Evolutionary conservation across 2,888 invertebrate species (phyloP), one percentile per base, ranked within the genome.

Genomic region (Oligia fasciuncula): DNA sequence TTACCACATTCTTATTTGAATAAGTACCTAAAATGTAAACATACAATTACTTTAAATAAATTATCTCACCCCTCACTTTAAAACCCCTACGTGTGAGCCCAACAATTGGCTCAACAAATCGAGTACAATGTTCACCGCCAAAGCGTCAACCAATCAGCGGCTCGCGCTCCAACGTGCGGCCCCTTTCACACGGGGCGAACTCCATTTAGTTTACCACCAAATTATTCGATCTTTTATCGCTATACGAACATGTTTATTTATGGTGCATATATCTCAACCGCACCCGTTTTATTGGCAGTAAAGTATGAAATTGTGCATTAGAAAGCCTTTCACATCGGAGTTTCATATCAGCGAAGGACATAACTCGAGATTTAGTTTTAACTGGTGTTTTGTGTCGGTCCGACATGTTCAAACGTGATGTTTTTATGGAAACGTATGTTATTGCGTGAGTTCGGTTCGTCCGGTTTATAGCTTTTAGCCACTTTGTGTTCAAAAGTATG

Each of bases 231-330:
- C 95, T 95, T 95, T 94, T 94, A 93, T 93, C 91, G 91, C 92
- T 93, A 92, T 93, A 94, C 94, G 94, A 94, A 95, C 93, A 93
- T 92, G 89, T 91, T 94, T 95, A 94, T 96, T 95, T 95, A 95
- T 92, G 94, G 89, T 89, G 90, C 92, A 92, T 92, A 92, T 93
- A 93, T 93, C 91, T 92, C 92, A 89, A 90, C 92, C 90, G 90
- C 92, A 90, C 91, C 91, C 93, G 92, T 87, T 94, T 96, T 96
- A 96, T 95, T 91, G 95, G 93, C 93, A 95, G 89, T 96, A 96
- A 96, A 96, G 94, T 94, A 94, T 93, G 93, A 95, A 95, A 96
- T 95, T 95, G 93, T 92, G 92, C 93, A 95, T 96, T 95, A 95
- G 95, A 94, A 94, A 92, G 92, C 94, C 94, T 94, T 95, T 95